Conservation (phyloP, 2,888 invertebrate genomes). For the Eudasyphora cyanicolor region DNA sequence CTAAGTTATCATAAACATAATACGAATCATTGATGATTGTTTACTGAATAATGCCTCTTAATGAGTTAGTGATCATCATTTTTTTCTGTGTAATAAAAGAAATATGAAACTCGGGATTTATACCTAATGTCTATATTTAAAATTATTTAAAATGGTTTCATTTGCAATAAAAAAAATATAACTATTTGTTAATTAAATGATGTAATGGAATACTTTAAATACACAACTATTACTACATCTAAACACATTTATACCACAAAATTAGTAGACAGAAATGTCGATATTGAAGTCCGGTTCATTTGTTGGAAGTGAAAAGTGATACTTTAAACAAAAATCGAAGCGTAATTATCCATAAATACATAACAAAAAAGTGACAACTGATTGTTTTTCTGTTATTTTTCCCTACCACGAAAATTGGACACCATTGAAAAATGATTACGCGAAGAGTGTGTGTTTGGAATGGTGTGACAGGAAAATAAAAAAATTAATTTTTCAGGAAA, state of each 20-base stretch:
- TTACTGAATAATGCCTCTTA: too few relatives aligned
- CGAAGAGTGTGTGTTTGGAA: background rate
- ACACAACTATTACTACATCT: slow-evolving; percentile 33
- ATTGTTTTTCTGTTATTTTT: slow-evolving; percentile 15
- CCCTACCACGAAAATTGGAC: slow-evolving; percentile 14
- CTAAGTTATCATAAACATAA: too few relatives aligned
- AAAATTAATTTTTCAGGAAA: too few relatives aligned
- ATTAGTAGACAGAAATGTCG: background rate
- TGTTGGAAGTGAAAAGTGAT: slow-evolving; percentile 24
- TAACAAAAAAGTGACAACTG: background rate
- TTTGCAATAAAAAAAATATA: slow-evolving; percentile 10
- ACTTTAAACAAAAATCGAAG: background rate
- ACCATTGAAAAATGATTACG: background rate
- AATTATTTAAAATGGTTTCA: background rate
- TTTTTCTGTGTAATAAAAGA: slow-evolving; percentile 1
- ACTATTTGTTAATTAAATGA: slow-evolving; percentile 8
- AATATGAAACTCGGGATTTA: slow-evolving; percentile 5
- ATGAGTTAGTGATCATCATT: too few relatives aligned
- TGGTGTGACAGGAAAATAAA: background rate
- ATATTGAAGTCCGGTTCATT: background rate
- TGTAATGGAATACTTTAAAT: too few relatives aligned
- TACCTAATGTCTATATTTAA: background rate
- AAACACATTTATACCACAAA: background rate
- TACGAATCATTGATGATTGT: too few relatives aligned
- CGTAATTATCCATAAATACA: background rate